Base-by-base conservation (phyloP, 2,797 vertebrate species). In the Mallotus villosus region DNA sequence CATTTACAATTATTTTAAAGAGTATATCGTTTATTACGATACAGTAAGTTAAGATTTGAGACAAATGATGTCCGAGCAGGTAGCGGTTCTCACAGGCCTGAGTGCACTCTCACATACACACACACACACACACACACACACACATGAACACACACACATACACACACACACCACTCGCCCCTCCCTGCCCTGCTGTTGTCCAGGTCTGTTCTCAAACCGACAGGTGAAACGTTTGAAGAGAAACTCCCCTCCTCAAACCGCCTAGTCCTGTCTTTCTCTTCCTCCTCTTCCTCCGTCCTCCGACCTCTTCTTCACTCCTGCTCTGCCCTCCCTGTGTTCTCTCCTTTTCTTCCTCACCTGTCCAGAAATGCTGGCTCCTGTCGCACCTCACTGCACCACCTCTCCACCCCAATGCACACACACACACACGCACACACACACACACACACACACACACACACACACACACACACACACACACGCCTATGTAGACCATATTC, bases 181-280 rank as follows among this genome's bases (percentile, higher is more conserved):
- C 11, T 61, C 17, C 41, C 53, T 85, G 70, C 71, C 55, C 83
- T 46, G 81, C 78, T 91, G 89, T 65, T 86, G 88, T 78, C 88
- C 88, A 86, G 91, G 93, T 86, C 90, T 91, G 88, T 93, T 95
- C 86, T 97, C 95, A 91, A 95, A 97, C 82, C 95, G 86, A 89
- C 92, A 94, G 82, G 92, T 94, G 87, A 96, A 96, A 76, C 95
- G 25, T 27, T 27, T 27, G 2, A n/a, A 19, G 19, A 58, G 21
- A 4, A 7, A 27, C 57, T 58, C 5, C 21, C 58, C 21, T 24
- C 58, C 21, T 6, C 57, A 59, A 59, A 12, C 46, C 16, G 2
- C 46, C 46, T 17, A 0, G 51, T 19, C 21, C 21, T 24, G n/a
- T 81, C 78, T 73, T 66, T 76, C 32, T 2, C 41, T 61, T n/a